Evolutionary conservation across 1,140 invertebrate genomes (phyloP), one percentile per base, ranked within the genome.

Genomic region (Trichonephila inaurata): DNA sequence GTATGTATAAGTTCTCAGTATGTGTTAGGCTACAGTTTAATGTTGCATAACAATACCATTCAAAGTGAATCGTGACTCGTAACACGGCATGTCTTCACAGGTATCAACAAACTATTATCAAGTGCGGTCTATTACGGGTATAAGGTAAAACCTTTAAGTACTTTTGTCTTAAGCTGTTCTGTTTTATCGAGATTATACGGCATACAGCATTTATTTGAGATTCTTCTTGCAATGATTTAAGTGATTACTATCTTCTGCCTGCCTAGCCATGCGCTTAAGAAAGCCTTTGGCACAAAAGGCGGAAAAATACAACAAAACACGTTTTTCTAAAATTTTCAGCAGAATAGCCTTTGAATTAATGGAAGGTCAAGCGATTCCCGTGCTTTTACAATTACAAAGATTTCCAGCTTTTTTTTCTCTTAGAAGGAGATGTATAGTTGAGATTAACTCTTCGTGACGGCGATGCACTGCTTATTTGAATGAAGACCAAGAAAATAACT

Each of bases 31-130:
- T 12, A 51, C 51, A 24, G 24, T 85, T 85, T 85, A 85, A 85
- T 85, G 83, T 85, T 24, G 83, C 83, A 85, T 44, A 85, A 85
- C 83, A 85, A 7, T 28, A 77, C 6, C 72, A 77, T 18, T 77
- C 33, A 77, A 24, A 77, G 18, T 4, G 33, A 77, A 77, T 77
- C 72, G 72, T 77, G 72, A 77, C 72, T 16, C 14, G 72, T 77
- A 77, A 77, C 72, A 77, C 72, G 72, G 72, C 28, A 28, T 69
- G 66, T 69, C 66, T 69, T 24, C 21, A 21, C 24, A 33, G 72
- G 33, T 77, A 77, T 77, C 72, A 77, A 40, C 72, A 77, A 40
- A 33, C 72, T 40, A 77, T 77, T 77, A 77, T 77, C 72, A 77
- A 77, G 28, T 77, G 24, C 24, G 24, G 72, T 77, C 33, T 33